Percentiles rank a stretch among this genome's conserved stretches.
phyloP scores from a whole-genome alignment of 2,888 invertebrate genomes.

The Cheilosia urbana region DNA sequence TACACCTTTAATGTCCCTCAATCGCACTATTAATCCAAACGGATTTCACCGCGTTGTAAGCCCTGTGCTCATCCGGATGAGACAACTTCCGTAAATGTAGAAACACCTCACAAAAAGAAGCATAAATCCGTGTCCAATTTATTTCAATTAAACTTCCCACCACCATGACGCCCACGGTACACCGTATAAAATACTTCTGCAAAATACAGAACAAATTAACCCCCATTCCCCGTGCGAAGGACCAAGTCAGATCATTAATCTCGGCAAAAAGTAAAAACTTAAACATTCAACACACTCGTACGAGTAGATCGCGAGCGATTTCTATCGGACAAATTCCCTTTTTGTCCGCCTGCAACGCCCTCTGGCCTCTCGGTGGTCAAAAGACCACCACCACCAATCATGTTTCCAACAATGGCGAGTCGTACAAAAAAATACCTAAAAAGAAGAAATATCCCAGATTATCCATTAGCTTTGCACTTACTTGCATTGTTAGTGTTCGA shows the following conservation, averaged over 20 bases:
- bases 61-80: too few species aligned
- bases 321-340: conserved; percentile 29
- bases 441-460: conserved; percentile 16
- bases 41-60: too few species aligned
- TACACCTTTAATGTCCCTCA: too few species aligned
- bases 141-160: too few species aligned
- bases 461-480: conserved; percentile 55
- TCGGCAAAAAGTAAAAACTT: conserved; percentile 18
- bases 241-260: conserved; percentile 29
- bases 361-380: neutral
- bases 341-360: conserved; percentile 4
- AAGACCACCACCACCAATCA: conserved; percentile 19
- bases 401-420: conserved; percentile 1
- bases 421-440: neutral
- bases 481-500: conserved; percentile 42
- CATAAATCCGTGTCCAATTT: too few species aligned
- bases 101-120: too few species aligned
- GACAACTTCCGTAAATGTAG: too few species aligned
- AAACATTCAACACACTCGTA: conserved; percentile 5
- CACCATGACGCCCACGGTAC: too few species aligned
- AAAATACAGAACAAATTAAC: conserved; percentile 8
- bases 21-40: too few species aligned
- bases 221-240: conserved; percentile 1
- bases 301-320: conserved; percentile 13
- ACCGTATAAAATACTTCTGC: too few species aligned